Evolutionary conservation across 2,113 vertebrate species (phyloP).

Genomic region (Sapayoa aenigma): DNA sequence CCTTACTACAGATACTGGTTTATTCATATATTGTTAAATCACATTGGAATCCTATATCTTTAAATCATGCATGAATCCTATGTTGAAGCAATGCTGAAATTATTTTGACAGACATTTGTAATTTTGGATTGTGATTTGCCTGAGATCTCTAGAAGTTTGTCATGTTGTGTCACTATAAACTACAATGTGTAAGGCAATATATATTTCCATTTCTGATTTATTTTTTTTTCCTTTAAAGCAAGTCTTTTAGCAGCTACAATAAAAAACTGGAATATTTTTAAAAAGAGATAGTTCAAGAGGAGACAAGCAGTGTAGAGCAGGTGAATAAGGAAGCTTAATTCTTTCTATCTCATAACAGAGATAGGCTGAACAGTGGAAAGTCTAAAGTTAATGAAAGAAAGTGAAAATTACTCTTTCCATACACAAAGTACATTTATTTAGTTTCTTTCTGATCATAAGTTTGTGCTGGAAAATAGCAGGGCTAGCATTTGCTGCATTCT

Average conservation of each 20-base stretch:
- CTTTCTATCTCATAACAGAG: neutral
- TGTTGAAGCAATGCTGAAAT: neutral
- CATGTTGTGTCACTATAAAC: neutral
- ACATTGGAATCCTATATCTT: neutral
- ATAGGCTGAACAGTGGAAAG: neutral
- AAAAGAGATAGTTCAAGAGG: neutral
- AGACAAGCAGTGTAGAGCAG: neutral
- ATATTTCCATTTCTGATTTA: neutral
- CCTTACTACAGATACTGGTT: neutral
- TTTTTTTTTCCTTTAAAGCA: neutral
- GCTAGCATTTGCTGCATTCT: constrained; percentile 19
- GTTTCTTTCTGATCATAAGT: neutral
- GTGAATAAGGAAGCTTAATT: neutral
- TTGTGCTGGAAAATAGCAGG: neutral
- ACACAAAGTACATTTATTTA: neutral
- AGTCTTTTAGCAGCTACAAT: neutral
- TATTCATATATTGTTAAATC: neutral
- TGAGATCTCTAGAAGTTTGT: neutral
- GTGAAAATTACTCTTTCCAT: neutral
- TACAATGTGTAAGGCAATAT: neutral
- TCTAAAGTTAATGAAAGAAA: neutral
- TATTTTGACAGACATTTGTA: neutral
- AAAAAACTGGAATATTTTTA: neutral
- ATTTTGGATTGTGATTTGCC: neutral
- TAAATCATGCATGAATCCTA: neutral